Conservation (phyloP, 2,113 vertebrate genomes). For the Xenopus borealis region DNA sequence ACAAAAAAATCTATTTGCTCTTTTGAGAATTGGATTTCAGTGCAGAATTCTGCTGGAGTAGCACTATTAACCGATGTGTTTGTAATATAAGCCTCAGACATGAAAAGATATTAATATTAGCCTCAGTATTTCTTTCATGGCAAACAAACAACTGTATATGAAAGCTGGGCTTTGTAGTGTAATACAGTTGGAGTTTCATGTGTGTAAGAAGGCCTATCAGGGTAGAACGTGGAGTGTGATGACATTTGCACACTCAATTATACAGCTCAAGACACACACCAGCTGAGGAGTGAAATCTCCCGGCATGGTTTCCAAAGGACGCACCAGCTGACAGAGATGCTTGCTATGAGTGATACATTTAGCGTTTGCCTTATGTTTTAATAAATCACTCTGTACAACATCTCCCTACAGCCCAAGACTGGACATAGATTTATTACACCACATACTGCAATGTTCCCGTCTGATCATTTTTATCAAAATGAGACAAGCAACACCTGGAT, state of each 20-base stretch:
- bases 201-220: no score
- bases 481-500: constrained; percentile 43
- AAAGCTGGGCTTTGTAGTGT: no score
- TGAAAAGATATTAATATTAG: no score
- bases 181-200: no score
- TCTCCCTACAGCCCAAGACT: constrained; percentile 29
- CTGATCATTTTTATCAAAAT: constrained; percentile 45
- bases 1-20: no score
- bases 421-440: constrained; percentile 41
- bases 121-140: no score
- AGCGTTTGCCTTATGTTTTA: constrained; percentile 21
- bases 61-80: no score
- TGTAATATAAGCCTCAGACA: no score
- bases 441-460: constrained; percentile 24
- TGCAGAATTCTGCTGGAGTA: no score
- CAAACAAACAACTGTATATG: no score
- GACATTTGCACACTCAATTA: constrained; percentile 17
- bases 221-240: not conserved
- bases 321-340: constrained; percentile 18
- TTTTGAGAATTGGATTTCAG: no score
- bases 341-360: constrained; percentile 35
- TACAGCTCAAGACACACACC: constrained; percentile 8
- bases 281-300: constrained; percentile 1
- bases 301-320: not conserved
- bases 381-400: constrained; percentile 33